Percentiles rank a stretch among this genome's conserved stretches.
These are phyloP conservation scores for Microcebus jonahi DNA, from an alignment of 2,113 vertebrate genomes.

Conservation along the genomic window DNA sequence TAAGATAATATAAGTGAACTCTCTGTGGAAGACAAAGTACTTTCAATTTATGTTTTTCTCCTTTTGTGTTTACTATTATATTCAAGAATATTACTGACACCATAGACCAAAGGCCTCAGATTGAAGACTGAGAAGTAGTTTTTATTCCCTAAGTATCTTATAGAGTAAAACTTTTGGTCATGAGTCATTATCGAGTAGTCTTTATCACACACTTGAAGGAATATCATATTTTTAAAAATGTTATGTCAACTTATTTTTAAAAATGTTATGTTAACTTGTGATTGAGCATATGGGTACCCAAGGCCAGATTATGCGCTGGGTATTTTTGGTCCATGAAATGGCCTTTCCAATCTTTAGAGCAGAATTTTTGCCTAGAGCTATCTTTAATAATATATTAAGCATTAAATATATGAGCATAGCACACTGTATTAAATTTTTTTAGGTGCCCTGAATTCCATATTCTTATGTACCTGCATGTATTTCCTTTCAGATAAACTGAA, in stretches of 20 bases:
- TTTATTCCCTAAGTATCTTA: neutral
- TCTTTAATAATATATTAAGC: slow-evolving; percentile 69
- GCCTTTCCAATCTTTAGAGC: neutral
- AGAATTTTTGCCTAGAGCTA: slow-evolving; percentile 41
- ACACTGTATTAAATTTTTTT: neutral
- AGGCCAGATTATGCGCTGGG: neutral
- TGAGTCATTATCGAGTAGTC: neutral
- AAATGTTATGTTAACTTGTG: neutral
- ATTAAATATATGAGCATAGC: neutral
- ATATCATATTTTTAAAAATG: neutral
- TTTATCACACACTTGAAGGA: neutral
- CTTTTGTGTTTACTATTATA: neutral
- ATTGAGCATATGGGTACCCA: neutral
- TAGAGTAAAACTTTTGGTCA: neutral
- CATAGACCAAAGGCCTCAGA: neutral
- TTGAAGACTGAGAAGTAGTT: neutral
- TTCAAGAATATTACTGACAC: neutral
- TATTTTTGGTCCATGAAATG: slow-evolving; percentile 21
- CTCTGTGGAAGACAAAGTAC: neutral
- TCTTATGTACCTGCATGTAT: neutral
- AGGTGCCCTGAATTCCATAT: slow-evolving; percentile 20
- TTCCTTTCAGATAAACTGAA: neutral
- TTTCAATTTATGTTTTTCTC: neutral
- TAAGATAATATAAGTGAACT: neutral
- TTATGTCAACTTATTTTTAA: neutral